phyloP scores from a whole-genome alignment of 2,113 vertebrate species.

The Percina caprodes region DNA sequence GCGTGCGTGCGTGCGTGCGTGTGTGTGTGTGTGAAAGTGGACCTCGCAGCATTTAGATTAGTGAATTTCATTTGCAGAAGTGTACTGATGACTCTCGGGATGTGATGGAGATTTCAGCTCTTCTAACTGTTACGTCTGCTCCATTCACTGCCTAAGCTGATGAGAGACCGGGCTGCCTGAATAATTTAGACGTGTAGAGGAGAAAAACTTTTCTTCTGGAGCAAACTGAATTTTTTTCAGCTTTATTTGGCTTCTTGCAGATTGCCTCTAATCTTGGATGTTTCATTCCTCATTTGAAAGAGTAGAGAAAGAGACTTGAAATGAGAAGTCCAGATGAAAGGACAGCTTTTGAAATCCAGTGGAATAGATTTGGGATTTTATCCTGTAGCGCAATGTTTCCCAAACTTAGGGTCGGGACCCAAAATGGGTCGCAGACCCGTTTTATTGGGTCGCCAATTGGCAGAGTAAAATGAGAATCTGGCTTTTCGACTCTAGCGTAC shows the following conservation, averaged over 20 bases:
- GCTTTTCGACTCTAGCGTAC: too few species aligned
- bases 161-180: constrained; percentile 45
- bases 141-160: constrained; percentile 41
- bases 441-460: too few species aligned
- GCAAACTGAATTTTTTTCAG: constrained; percentile 37
- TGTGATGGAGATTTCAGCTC: constrained; percentile 45
- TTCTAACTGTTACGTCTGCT: constrained; percentile 49
- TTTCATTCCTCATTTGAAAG: constrained; percentile 20
- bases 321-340: constrained; percentile 2
- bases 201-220: constrained; percentile 49
- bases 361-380: constrained; percentile 6
- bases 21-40: constrained; percentile 3
- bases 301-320: neutral
- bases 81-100: constrained; percentile 27
- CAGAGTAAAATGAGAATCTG: too few species aligned
- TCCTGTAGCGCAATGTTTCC: too few species aligned
- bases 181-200: constrained; percentile 55
- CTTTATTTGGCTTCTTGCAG: constrained; percentile 20
- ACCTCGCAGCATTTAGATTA: constrained; percentile 22
- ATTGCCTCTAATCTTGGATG: constrained; percentile 14
- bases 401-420: too few species aligned
- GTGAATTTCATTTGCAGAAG: constrained; percentile 35
- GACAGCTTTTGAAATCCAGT: neutral
- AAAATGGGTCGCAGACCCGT: too few species aligned
- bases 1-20: constrained; percentile 6